Base-by-base conservation (phyloP, 2,113 vertebrate species). In the Archilochus colubris region DNA sequence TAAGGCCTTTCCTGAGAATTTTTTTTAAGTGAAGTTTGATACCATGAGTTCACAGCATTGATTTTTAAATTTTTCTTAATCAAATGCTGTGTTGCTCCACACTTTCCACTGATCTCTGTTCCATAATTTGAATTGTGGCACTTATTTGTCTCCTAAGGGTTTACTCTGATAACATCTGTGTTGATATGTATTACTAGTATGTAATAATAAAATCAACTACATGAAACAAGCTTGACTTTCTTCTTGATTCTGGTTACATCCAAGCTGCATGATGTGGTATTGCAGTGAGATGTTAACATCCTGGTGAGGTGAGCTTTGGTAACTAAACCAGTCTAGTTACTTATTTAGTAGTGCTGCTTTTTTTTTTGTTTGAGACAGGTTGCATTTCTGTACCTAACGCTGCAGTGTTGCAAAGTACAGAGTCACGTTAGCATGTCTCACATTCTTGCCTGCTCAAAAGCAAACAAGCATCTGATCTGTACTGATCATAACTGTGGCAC, bases 191-290 rank as follows among this genome's bases (percentile, higher is more conserved):
- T 95, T 93, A 74, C 62, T 67, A 92, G 27, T 89, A 86, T 80
- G 89, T 72, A 95, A 95, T 91, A 97, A 96, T 94, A 95, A 97
- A 97, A 91, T 74, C 81, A 82, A 50, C 87, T 63, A 70, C 70
- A 19, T 7, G 28, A 69, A 94, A 53, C 19, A 53, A 79, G 10
- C 24, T 44, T 48, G 54, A 43, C 51, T 53, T 53, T 70, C 68
- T 51, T 10, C 23, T 80, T 58, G 1, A 36, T 69, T 66, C 40
- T 77, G 31, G 12, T 50, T 21, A 2, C n/a, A 48, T 8, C 33
- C n/a, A 31, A 54, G 67, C 15, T 75, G 70, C 30, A 53, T 14
- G 9, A 4, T 50, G 73, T 59, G 59, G 4, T 31, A 6, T 5
- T 61, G 16, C 24, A 53, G 11, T 20, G 51, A 25, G 21, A 14